phyloP scores from a whole-genome alignment of 2,888 invertebrate species.

The Lamproptera curius region DNA sequence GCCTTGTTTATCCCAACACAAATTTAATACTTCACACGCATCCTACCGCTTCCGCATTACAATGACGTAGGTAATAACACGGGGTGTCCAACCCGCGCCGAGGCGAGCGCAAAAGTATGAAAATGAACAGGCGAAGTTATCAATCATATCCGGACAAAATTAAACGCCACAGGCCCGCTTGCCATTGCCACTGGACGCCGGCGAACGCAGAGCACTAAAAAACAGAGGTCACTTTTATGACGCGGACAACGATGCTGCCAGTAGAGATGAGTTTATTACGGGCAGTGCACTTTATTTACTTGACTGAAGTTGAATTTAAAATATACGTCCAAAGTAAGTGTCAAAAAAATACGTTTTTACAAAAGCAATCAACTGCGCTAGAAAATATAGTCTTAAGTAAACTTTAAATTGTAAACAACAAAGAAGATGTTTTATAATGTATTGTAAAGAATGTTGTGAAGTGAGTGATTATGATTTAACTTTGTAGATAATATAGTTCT shows the following conservation, averaged over 20 bases:
- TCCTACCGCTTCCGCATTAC: background rate
- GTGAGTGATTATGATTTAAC: too few species aligned
- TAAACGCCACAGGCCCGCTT: slow-evolving; percentile 71
- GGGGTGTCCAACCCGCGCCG: slow-evolving; percentile 28
- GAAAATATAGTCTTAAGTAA: too few species aligned
- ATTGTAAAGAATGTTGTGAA: too few species aligned
- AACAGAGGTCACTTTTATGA: slow-evolving; percentile 31
- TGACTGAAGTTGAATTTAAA: background rate
- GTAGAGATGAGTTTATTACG: background rate
- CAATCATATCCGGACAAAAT: slow-evolving; percentile 75
- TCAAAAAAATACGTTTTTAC: too few species aligned
- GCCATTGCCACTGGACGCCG: slow-evolving; percentile 54
- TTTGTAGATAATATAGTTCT: too few species aligned
- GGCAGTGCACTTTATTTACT: background rate
- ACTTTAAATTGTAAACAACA: too few species aligned
- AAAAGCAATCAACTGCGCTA: too few species aligned
- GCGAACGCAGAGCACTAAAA: slow-evolving; percentile 37
- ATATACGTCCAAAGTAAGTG: too few species aligned
- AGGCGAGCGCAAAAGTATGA: slow-evolving; percentile 55
- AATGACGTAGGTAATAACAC: slow-evolving; percentile 13
- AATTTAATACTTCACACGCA: slow-evolving; percentile 7
- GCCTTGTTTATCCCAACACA: too few species aligned
- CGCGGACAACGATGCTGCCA: background rate
- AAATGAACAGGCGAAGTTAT: slow-evolving; percentile 56
- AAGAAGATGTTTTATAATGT: too few species aligned